Evolutionary conservation across 37 sponge, comb jelly and placozoan genomes (phyloP).

Genomic region (Bolinopsis microptera): DNA sequence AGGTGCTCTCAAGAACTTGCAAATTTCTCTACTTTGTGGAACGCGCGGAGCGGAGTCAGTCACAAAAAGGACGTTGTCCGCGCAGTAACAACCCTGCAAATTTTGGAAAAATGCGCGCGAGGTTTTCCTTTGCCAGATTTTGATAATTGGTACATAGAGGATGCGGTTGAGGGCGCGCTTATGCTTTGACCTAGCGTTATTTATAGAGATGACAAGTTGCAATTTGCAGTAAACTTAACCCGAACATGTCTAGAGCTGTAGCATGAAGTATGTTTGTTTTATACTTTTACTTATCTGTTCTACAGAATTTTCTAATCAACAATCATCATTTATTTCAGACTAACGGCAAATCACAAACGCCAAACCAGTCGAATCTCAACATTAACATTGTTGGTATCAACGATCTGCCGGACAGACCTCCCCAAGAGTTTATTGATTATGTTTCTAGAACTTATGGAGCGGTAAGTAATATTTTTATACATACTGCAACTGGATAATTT

Average conservation of each 20-base stretch:
- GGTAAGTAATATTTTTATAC: background rate
- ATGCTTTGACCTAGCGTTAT: background rate
- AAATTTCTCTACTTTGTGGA: conserved; percentile 1
- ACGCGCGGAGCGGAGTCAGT: background rate
- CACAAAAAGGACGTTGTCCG: background rate
- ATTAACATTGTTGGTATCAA: background rate
- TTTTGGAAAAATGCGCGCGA: background rate
- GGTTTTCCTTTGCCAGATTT: background rate
- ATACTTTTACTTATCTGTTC: background rate
- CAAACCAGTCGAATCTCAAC: background rate
- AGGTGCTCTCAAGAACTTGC: background rate
- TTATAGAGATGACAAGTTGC: background rate
- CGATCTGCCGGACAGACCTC: background rate
- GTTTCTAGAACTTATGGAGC: background rate
- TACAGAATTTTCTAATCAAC: background rate
- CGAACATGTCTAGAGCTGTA: background rate
- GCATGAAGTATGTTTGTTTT: background rate
- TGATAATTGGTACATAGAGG: background rate
- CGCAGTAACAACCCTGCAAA: background rate
- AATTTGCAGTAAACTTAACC: background rate
- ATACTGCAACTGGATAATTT: too few species aligned
- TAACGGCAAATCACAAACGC: background rate
- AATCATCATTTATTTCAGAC: conserved; percentile 41
- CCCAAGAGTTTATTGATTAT: background rate
- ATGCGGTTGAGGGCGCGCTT: background rate